These are phyloP conservation scores for Synergus japonicus DNA, from an alignment of 2,888 invertebrate genomes.

Conservation along the genomic window DNA sequence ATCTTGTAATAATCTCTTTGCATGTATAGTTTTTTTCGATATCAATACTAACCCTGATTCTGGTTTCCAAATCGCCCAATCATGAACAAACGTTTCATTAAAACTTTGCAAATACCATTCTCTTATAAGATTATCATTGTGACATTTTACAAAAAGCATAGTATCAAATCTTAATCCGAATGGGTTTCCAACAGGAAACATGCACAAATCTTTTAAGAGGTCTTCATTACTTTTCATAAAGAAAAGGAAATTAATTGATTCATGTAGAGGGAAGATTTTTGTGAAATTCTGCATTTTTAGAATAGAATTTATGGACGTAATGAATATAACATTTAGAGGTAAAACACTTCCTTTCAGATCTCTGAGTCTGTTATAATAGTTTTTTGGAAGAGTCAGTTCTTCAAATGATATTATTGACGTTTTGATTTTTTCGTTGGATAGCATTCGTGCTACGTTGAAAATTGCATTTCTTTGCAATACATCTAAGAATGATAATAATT, in stretches of 20 bases:
- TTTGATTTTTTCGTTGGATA: neutral
- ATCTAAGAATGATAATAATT: neutral
- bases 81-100: neutral
- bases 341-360: neutral
- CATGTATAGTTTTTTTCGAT: neutral
- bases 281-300: neutral
- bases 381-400: neutral
- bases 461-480: neutral
- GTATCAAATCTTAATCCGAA: neutral
- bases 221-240: neutral
- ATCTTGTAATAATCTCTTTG: neutral
- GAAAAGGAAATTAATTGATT: no score
- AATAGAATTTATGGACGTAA: neutral
- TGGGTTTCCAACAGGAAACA: slow-evolving; percentile 10
- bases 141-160: neutral
- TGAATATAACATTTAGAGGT: neutral
- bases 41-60: neutral
- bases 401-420: slow-evolving; percentile 1
- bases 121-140: neutral
- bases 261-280: neutral
- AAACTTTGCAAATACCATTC: neutral
- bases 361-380: neutral
- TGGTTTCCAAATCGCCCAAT: neutral
- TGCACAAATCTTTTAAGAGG: neutral
- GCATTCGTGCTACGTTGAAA: neutral